These are phyloP conservation scores for Drosophila setosimentum DNA, from an alignment of 2,888 invertebrate species.

Conservation along the genomic window DNA sequence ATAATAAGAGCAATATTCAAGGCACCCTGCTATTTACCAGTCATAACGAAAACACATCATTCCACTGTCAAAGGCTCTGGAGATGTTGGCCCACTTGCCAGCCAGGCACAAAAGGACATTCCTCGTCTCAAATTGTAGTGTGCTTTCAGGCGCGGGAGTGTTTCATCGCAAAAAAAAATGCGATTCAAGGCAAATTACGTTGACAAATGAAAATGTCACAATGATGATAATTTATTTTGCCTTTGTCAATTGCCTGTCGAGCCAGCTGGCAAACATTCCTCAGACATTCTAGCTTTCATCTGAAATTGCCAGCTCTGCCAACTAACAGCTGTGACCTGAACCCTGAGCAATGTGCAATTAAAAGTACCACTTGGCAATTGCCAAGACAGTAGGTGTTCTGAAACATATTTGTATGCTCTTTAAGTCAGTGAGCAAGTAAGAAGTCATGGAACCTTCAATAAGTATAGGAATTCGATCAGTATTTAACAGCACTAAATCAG, in stretches of 20 bases:
- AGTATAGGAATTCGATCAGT: not conserved
- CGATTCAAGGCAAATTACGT: conserved; percentile 71
- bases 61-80: conserved; percentile 16
- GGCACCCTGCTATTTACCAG: conserved; percentile 35
- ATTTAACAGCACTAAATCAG: no score
- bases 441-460: not conserved
- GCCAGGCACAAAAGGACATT: conserved; percentile 59
- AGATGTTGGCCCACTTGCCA: conserved; percentile 25
- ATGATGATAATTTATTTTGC: conserved; percentile 77
- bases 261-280: conserved; percentile 58
- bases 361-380: conserved; percentile 52
- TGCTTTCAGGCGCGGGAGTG: conserved; percentile 56
- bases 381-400: not conserved
- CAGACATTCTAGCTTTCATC: conserved; percentile 65
- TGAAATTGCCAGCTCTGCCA: conserved; percentile 24
- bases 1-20: conserved; percentile 65
- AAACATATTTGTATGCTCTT: conserved; percentile 15
- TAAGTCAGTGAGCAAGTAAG: not conserved
- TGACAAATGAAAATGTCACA: conserved; percentile 79
- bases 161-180: conserved; percentile 51
- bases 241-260: conserved; percentile 67
- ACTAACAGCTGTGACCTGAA: conserved; percentile 38
- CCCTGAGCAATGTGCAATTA: conserved; percentile 62
- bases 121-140: conserved; percentile 54
- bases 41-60: conserved; percentile 50